Percentiles rank a stretch among this genome's conserved stretches.
Conservation (phyloP, 2,797 vertebrate genomes). For the Adelosebastes latens region DNA sequence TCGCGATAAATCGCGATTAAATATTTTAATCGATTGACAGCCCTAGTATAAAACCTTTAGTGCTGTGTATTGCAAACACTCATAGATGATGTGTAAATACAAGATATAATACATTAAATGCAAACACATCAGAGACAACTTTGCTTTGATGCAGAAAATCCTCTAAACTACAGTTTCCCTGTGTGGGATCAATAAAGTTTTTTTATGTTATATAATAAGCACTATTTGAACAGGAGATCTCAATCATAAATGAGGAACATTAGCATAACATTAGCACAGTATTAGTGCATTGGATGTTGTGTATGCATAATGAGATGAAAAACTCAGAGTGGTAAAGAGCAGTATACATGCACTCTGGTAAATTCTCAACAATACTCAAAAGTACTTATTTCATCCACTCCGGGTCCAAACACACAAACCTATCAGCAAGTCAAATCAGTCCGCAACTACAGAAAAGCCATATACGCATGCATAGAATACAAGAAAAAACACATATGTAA, state of each 20-base stretch:
- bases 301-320: not conserved
- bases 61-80: too few species aligned
- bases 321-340: not conserved
- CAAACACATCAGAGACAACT: not conserved
- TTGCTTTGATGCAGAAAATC: not conserved
- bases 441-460: not conserved
- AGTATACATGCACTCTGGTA: not conserved
- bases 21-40: too few species aligned
- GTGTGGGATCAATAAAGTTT: not conserved
- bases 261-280: not conserved
- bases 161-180: too few species aligned
- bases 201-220: not conserved
- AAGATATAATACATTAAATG: too few species aligned
- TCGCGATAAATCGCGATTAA: too few species aligned
- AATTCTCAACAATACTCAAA: not conserved
- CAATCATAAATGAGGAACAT: not conserved
- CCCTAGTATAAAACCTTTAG: too few species aligned
- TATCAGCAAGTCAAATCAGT: slow-evolving; percentile 39
- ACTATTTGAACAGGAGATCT: not conserved
- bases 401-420: not conserved
- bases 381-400: slow-evolving; percentile 9
- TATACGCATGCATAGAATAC: not conserved
- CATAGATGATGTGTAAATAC: too few species aligned
- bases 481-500: not conserved
- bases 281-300: not conserved